Base-by-base conservation (phyloP, 2,113 vertebrate species). In the Maccullochella peelii region DNA sequence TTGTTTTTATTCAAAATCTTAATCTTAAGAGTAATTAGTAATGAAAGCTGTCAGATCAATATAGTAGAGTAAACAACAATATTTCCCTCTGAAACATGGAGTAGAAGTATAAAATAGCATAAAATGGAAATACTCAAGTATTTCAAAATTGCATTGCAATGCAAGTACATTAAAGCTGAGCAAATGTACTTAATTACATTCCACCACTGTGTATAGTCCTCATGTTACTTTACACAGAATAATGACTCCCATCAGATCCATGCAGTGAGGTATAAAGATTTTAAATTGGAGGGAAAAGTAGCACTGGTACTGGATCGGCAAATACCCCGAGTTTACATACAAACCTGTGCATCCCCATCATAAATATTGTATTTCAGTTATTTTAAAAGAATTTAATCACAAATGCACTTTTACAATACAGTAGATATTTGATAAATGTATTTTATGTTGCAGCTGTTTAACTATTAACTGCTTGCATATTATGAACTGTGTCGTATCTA, bases 401-500 rank as follows among this genome's bases (percentile, higher is more conserved):
- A 52, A 68, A 68, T 52, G 54, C 36, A 77, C 50, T 78, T 83
- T 82, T 77, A 27, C 33, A 33, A 33, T 9, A 2, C 4, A 18
- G 12, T 44, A 16, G 1, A 69, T 27, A 38, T 57, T 42, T 70
- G 1, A 70, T 59, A 3, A 27, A 57, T 71, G 0, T 18, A 49
- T 72, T 55, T 72, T 2, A 77, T 74, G 44, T 69, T 74, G 25
- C 23, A 57, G 63, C 21, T 66, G 8, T 58, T 78, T 66, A 33
- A 80, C 76, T 49, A 67, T 52, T 8, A 82, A 57, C 61, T 30
- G 74, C 47, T 25, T 57, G 33, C 61, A 66, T 71, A 36, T 71
- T 72, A 27, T 73, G 16, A 63, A 50, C 40, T 16, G 33, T 30
- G 9, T 54, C 3, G 21, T 54, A 15, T 79, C 2, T 25, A 33